Conservation (phyloP, 2,888 invertebrate genomes). For the Chironomus tentans region DNA sequence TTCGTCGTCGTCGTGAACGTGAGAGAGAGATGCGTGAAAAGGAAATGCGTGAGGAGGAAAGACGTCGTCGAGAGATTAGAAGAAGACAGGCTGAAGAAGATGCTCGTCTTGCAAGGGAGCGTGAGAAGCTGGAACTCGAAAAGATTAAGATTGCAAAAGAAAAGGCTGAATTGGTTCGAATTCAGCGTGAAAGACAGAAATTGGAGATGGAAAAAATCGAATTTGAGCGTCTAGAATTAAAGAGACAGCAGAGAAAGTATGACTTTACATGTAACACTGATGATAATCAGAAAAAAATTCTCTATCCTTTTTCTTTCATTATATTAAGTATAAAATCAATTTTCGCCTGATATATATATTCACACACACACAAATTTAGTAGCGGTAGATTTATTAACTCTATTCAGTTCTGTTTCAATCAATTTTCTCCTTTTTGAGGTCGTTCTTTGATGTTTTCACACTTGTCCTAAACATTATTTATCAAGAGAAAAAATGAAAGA, state of each 20-base stretch:
- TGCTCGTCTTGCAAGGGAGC: conserved; percentile 66
- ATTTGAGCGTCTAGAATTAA: conserved; percentile 72
- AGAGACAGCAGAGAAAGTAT: conserved; percentile 66
- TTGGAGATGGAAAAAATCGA: conserved; percentile 64
- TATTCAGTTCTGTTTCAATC: too few relatives aligned
- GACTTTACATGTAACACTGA: not conserved
- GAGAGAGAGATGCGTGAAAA: conserved; percentile 54
- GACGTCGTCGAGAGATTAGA: conserved; percentile 69
- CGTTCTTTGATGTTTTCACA: too few relatives aligned
- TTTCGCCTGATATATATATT: too few relatives aligned
- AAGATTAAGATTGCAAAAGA: conserved; percentile 81
- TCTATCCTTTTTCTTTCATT: too few relatives aligned
- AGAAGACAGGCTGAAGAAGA: conserved; percentile 78
- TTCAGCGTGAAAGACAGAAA: conserved; percentile 78
- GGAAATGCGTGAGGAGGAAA: conserved; percentile 69
- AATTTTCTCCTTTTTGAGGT: too few relatives aligned
- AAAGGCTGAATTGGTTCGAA: conserved; percentile 70
- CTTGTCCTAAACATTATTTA: too few relatives aligned
- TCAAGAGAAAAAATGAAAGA: too few relatives aligned
- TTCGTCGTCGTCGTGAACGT: conserved; percentile 47
- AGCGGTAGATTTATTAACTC: too few relatives aligned
- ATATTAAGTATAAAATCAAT: too few relatives aligned
- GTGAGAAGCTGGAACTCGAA: conserved; percentile 72
- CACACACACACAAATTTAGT: too few relatives aligned
- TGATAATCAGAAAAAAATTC: too few relatives aligned